These are phyloP conservation scores for Myotis planiceps DNA, from an alignment of 2,797 vertebrate genomes.

Conservation along the genomic window DNA sequence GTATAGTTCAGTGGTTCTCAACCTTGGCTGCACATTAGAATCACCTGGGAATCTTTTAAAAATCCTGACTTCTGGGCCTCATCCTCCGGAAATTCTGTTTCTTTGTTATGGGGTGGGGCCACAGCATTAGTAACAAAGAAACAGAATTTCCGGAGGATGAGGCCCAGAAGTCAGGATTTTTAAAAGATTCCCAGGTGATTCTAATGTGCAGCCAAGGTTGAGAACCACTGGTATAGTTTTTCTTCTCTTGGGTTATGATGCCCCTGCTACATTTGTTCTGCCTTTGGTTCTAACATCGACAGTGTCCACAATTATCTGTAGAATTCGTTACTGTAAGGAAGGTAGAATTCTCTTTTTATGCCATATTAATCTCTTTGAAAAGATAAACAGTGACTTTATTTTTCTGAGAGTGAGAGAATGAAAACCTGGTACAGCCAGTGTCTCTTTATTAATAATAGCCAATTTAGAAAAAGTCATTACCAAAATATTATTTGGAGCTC, in stretches of 20 bases:
- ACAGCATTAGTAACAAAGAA: too few relatives aligned
- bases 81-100: too few relatives aligned
- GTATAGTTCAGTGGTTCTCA: too few relatives aligned
- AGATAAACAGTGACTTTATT: not conserved
- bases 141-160: too few relatives aligned
- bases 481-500: not conserved
- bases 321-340: not conserved
- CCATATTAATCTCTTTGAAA: constrained; percentile 4
- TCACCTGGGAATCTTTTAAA: too few relatives aligned
- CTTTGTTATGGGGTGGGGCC: too few relatives aligned
- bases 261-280: not conserved
- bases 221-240: not conserved
- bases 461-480: not conserved
- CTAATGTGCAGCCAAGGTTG: too few relatives aligned
- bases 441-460: not conserved
- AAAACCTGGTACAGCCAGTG: not conserved
- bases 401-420: not conserved
- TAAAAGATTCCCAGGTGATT: too few relatives aligned
- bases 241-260: not conserved
- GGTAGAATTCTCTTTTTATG: not conserved
- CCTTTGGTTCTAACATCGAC: not conserved
- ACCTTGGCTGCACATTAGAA: too few relatives aligned
- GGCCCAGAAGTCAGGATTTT: too few relatives aligned
- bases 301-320: not conserved
- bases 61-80: too few relatives aligned